Evolutionary conservation across 2,113 vertebrate species (phyloP).

Genomic region (Poeciliopsis occidentalis): DNA sequence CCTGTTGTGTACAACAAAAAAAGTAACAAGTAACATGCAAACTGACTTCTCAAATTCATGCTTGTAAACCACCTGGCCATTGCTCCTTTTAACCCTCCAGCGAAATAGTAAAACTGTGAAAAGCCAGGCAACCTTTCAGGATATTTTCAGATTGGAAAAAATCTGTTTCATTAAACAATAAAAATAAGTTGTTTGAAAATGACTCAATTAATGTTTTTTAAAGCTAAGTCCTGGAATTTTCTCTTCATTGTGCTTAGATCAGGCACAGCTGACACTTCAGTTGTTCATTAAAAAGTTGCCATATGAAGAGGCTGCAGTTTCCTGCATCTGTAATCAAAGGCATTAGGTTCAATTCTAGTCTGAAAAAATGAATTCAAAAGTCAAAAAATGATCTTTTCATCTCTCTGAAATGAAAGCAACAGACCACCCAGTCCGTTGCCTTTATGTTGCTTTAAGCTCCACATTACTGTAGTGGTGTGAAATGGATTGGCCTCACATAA

Average conservation of each 20-base stretch:
- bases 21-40: background rate
- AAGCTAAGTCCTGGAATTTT: no score
- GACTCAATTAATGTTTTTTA: no score
- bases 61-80: background rate
- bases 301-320: background rate
- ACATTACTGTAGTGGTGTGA: background rate
- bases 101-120: background rate
- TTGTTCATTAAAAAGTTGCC: background rate
- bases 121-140: background rate
- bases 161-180: background rate
- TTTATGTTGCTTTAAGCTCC: slow-evolving; percentile 1
- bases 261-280: background rate
- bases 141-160: background rate
- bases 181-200: background rate
- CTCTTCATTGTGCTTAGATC: no score
- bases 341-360: background rate
- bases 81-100: no score
- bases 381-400: background rate
- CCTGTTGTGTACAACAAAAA: background rate
- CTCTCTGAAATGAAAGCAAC: background rate
- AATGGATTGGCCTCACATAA: background rate
- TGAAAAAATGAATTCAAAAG: background rate
- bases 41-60: background rate
- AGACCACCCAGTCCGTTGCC: background rate
- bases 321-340: background rate